Conservation (phyloP, 2,888 invertebrate genomes). For the Ephialtes manifestator region DNA sequence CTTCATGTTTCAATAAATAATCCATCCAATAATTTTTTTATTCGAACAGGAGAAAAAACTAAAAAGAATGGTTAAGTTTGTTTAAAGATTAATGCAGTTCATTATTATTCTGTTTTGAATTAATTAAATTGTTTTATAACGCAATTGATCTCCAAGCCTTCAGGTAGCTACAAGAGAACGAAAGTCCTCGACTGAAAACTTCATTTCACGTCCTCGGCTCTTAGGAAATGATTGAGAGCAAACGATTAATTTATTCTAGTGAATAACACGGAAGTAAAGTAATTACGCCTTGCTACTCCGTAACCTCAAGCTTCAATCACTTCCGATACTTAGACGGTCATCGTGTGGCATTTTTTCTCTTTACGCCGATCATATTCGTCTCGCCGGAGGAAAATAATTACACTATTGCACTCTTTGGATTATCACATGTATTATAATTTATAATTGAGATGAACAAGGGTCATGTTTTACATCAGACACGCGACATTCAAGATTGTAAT, state of each 20-base stretch:
- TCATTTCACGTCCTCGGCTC: background rate
- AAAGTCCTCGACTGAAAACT: background rate
- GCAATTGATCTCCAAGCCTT: background rate
- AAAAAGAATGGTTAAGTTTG: too few relatives aligned
- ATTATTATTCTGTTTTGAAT: too few relatives aligned
- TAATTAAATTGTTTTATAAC: too few relatives aligned
- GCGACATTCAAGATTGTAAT: slow-evolving; percentile 33
- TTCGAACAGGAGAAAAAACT: too few relatives aligned
- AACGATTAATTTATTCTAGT: background rate
- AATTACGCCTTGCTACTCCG: background rate
- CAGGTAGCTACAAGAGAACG: background rate
- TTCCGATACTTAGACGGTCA: background rate
- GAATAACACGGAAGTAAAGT: background rate
- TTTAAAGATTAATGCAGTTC: too few relatives aligned
- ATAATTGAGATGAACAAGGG: background rate
- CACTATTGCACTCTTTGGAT: background rate
- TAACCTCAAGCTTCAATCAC: background rate
- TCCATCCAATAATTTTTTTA: too few relatives aligned
- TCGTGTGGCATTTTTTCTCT: background rate
- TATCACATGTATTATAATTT: background rate
- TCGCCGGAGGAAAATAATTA: background rate
- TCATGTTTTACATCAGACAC: slow-evolving; percentile 5
- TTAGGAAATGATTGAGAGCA: background rate
- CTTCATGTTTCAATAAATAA: too few relatives aligned
- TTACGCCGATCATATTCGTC: background rate